Evolutionary conservation across 2,797 vertebrate species (phyloP), one percentile per base, ranked within the genome.

Genomic region (Fistularia tabacaria): DNA sequence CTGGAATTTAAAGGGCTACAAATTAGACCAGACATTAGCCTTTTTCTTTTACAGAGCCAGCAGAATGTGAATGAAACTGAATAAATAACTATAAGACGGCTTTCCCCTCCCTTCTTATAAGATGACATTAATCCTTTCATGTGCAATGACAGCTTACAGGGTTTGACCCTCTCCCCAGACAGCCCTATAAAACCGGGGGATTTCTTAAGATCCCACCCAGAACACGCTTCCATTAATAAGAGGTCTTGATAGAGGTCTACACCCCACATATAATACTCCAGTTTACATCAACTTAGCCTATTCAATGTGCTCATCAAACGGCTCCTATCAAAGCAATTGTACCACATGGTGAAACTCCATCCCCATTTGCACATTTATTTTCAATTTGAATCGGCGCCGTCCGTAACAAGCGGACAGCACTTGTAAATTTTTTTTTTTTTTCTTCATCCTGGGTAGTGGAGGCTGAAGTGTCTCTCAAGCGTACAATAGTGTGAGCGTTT

Each of bases 71-170:
- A 94, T 94, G 93, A 95, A 96, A 95, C 93, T 85, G 94, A 97
- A 99, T 98, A 98, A 98, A 98, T 94, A 97, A 96, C 94, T 95
- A 92, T 94, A 95, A 96, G 93, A 92, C 89, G 91, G 92, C 92
- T 95, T 93, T 93, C 90, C 91, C 91, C 91, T 89, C 90, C 66
- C 92, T 93, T 93, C 92, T 94, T 96, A 95, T 94, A 98, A 97
- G 95, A 94, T 97, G 95, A 96, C 95, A 97, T 98, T 98, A 99
- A 99, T 96, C 94, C 93, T 97, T 94, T 98, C 94, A 97, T 96
- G 93, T 95, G 93, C 92, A 88, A 95, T 97, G 95, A 97, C 95
- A 97, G 94, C 94, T 94, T 93, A 93, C 92, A 95, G 93, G 92
- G 92, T 92, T 92, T 91, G 89, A 91, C 86, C 93, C 92, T 90